These are phyloP conservation scores for Gallinago stenura DNA, from an alignment of 2,797 vertebrate genomes.

Conservation along the genomic window DNA sequence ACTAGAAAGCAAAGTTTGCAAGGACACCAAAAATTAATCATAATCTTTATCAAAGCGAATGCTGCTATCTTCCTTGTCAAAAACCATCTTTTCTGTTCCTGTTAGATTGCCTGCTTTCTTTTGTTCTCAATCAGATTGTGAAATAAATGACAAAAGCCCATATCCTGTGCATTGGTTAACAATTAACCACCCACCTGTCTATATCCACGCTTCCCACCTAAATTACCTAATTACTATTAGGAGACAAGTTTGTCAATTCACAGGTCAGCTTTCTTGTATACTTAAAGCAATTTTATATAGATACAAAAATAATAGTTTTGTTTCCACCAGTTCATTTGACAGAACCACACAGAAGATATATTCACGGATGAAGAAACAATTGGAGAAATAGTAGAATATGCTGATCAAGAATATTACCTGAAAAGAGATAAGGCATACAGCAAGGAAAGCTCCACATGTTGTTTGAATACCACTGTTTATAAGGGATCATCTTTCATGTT, in stretches of 20 bases:
- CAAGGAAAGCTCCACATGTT: background rate
- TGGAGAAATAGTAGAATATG: background rate
- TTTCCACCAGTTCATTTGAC: background rate
- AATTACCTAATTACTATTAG: background rate
- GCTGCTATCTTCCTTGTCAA: background rate
- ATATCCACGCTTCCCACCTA: background rate
- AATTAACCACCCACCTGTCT: background rate
- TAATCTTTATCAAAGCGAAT: background rate
- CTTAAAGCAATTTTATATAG: background rate
- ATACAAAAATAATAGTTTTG: background rate
- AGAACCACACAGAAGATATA: background rate
- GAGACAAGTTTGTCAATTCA: background rate
- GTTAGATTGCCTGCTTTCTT: background rate
- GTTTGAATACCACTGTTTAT: background rate
- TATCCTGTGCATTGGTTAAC: background rate
- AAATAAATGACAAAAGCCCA: background rate
- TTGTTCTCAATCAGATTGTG: background rate
- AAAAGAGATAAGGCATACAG: background rate
- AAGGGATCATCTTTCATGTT: background rate
- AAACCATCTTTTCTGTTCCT: background rate
- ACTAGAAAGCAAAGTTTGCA: background rate
- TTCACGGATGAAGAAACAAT: background rate
- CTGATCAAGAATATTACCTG: background rate
- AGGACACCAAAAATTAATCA: background rate
- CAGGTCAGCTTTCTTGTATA: background rate